A percentile compares a stretch with the other conserved stretches of the same genome.
phyloP scores from a whole-genome alignment of 2,888 invertebrate genomes.

The Acleris emargana region DNA sequence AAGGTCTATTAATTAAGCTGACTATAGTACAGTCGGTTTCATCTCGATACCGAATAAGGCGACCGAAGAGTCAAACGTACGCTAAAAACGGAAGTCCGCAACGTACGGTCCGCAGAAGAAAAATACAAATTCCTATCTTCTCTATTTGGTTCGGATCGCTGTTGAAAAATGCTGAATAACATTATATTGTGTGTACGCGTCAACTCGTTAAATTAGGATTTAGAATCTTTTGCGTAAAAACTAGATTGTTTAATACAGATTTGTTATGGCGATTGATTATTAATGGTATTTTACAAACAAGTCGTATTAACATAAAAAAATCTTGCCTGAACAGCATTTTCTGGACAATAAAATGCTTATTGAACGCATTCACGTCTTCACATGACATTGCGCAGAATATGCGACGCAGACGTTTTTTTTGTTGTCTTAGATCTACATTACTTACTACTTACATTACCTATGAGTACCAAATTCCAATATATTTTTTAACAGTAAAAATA shows the following conservation, averaged over 20 bases:
- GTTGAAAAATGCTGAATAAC: constrained; percentile 60
- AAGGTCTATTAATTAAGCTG: constrained; percentile 69
- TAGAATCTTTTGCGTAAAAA: constrained; percentile 53
- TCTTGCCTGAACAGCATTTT: neutral
- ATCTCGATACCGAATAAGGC: constrained; percentile 64
- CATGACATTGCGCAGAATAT: neutral
- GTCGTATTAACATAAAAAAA: constrained; percentile 24
- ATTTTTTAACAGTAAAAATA: too few relatives aligned
- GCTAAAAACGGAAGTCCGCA: constrained; percentile 71
- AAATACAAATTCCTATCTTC: constrained; percentile 54
- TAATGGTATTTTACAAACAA: constrained; percentile 44
- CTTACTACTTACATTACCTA: neutral
- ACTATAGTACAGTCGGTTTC: constrained; percentile 58
- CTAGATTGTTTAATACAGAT: constrained; percentile 45
- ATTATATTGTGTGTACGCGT: constrained; percentile 58
- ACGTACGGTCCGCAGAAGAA: constrained; percentile 63
- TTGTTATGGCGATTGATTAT: constrained; percentile 45
- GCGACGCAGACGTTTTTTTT: neutral
- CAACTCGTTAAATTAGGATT: constrained; percentile 62
- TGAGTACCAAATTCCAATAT: too few relatives aligned
- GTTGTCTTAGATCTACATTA: neutral
- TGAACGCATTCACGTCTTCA: neutral
- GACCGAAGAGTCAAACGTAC: constrained; percentile 54
- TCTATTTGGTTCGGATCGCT: constrained; percentile 56
- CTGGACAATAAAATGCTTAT: neutral